phyloP scores from a whole-genome alignment of 1,140 invertebrate genomes.

The Drosophila fuyamai region DNA sequence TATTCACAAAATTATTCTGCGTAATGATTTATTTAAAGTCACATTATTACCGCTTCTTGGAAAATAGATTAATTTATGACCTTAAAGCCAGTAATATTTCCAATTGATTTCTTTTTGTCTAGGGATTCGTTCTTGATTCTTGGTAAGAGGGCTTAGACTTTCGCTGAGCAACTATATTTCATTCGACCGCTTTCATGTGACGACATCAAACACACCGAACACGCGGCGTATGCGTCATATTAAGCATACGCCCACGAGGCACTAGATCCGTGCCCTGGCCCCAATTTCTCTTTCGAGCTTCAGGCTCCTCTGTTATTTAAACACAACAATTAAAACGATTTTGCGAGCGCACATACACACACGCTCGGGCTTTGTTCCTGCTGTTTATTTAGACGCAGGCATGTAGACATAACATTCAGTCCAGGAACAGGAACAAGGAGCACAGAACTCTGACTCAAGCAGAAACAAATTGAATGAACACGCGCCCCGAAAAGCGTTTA shows the following conservation, averaged over 20 bases:
- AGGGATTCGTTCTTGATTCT: conserved; percentile 4
- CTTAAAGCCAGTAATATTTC: not conserved
- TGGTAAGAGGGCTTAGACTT: not conserved
- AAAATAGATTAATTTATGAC: no score
- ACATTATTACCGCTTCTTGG: no score
- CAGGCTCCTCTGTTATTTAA: conserved; percentile 68
- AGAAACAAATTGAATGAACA: conserved; percentile 78
- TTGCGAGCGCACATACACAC: conserved; percentile 49
- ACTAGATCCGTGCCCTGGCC: conserved; percentile 26
- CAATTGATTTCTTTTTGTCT: not conserved
- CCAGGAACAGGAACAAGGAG: conserved; percentile 30
- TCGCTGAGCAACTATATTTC: conserved; percentile 24
- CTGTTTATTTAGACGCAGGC: conserved; percentile 74
- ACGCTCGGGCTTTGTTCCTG: conserved; percentile 30
- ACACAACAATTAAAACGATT: conserved; percentile 82
- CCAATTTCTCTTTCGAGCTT: conserved; percentile 26
- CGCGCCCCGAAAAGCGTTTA: conserved; percentile 77
- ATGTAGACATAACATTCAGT: conserved; percentile 76
- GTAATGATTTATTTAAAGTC: no score
- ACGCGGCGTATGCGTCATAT: conserved; percentile 55
- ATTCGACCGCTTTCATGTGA: conserved; percentile 43
- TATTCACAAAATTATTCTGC: no score
- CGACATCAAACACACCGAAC: conserved; percentile 39
- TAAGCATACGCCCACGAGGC: conserved; percentile 73
- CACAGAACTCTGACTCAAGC: conserved; percentile 20